Evolutionary conservation across 2,888 invertebrate species (phyloP), one percentile per base, ranked within the genome.

Genomic region (Caenorhabditis zanzibari): DNA sequence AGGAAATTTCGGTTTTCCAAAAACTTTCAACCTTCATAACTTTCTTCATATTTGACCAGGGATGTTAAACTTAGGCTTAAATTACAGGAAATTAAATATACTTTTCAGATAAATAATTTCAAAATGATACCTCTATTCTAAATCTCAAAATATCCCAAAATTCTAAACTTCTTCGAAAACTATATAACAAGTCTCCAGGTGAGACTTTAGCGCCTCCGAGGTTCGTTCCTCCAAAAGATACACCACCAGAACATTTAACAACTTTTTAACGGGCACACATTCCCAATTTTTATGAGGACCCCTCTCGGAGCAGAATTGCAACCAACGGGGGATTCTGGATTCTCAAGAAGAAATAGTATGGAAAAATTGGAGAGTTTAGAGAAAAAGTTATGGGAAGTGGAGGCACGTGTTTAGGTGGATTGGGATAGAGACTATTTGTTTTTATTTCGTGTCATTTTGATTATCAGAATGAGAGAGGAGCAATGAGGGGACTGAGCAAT

Each of bases 211-310:
- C 4, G 32, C 44, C 44, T n/a, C n/a, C n/a, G n/a, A n/a, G n/a
- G n/a, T n/a, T n/a, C n/a, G n/a, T n/a, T n/a, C n/a, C n/a, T 32
- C 32, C 32, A 32, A 32, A 32, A 32, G 22, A 52, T 12, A 6
- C 12, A 10, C n/a, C 52, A 52, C 14, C 44, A 14, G n/a, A 24
- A 52, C 19, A 71, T 79, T 79, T 79, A 79, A 79, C 77, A 79
- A 79, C 77, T 79, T 71, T 79, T 79, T 79, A 79, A 79, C 77
- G 52, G 77, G 3, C 54, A n/a, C 24, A 22, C 61, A 14, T 38
- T 24, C 41, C 61, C 61, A n/a, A 64, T 54, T 74, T 74, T 74
- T 74, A 74, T 64, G 74, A 74, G 74, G 26, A 74, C 54, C 16
- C 44, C 44, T 44, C 44, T 44, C 14, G 44, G 32, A 32, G 32